phyloP scores from a whole-genome alignment of 2,888 invertebrate genomes.

The Sinopyrophorus schimmeli region DNA sequence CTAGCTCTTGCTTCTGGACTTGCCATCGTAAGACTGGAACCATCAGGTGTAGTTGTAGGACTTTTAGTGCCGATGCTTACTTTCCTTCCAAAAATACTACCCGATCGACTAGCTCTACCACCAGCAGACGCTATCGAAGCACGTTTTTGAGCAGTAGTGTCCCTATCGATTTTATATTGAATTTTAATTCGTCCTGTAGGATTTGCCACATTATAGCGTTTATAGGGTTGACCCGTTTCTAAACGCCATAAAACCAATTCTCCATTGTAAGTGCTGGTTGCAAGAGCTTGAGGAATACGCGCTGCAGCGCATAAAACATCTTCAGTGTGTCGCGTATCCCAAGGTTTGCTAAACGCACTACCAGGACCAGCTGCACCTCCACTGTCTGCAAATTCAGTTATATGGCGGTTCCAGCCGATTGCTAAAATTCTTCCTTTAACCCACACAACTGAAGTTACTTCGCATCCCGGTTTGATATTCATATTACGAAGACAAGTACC shows the following conservation, averaged over 20 bases:
- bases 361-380: conserved; percentile 58
- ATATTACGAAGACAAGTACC: conserved; percentile 73
- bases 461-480: conserved; percentile 60
- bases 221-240: conserved; percentile 77
- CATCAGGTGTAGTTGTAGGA: not conserved
- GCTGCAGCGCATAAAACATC: conserved; percentile 74
- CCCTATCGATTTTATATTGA: conserved; percentile 55
- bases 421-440: conserved; percentile 66
- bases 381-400: conserved; percentile 69
- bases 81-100: conserved; percentile 17
- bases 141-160: conserved; percentile 20
- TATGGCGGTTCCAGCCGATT: conserved; percentile 76
- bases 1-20: conserved; percentile 36
- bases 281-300: conserved; percentile 68
- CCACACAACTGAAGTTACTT: conserved; percentile 61
- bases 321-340: conserved; percentile 73
- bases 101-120: conserved; percentile 3
- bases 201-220: conserved; percentile 57
- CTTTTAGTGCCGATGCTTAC: not conserved
- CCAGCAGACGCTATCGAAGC: not conserved
- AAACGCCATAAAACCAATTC: conserved; percentile 81
- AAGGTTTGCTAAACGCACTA: conserved; percentile 60
- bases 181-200: conserved; percentile 63
- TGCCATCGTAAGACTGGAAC: too few species aligned
- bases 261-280: conserved; percentile 77